Evolutionary conservation across 2,797 vertebrate species (phyloP).

Genomic region (Eupleurogrammus muticus): DNA sequence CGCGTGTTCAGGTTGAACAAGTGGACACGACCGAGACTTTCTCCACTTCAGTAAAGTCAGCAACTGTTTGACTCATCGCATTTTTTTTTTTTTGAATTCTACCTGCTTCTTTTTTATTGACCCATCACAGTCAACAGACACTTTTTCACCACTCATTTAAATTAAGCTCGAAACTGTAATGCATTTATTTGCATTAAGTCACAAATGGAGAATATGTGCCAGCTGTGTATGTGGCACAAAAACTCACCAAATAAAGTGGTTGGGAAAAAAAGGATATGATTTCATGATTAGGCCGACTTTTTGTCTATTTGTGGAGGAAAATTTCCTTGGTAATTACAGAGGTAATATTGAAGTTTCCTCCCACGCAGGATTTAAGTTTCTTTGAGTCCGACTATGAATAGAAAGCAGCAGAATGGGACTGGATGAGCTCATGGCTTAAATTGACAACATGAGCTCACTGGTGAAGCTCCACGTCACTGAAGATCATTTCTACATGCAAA

Average conservation of each 20-base stretch:
- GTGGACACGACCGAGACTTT: background rate
- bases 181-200: conserved; percentile 28
- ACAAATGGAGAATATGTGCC: conserved; percentile 4
- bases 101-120: conserved; percentile 6
- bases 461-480: conserved; percentile 9
- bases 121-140: background rate
- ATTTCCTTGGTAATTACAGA: conserved; percentile 66
- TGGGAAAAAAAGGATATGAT: conserved; percentile 54
- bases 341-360: conserved; percentile 59
- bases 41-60: background rate
- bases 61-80: background rate
- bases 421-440: conserved; percentile 36
- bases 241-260: conserved; percentile 50
- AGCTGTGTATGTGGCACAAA: conserved; percentile 43
- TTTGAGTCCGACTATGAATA: conserved; percentile 34
- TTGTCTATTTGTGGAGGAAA: conserved; percentile 52
- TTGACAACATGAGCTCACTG: conserved; percentile 16
- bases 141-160: background rate
- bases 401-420: conserved; percentile 24
- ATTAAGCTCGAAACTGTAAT: background rate
- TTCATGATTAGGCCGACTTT: conserved; percentile 47
- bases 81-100: background rate
- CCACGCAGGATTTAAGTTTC: conserved; percentile 25
- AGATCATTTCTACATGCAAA: background rate
- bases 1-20: conserved; percentile 10